Evolutionary conservation across 2,888 invertebrate species (phyloP), one percentile per base, ranked within the genome.

Genomic region (Drosophila paramelanica): DNA sequence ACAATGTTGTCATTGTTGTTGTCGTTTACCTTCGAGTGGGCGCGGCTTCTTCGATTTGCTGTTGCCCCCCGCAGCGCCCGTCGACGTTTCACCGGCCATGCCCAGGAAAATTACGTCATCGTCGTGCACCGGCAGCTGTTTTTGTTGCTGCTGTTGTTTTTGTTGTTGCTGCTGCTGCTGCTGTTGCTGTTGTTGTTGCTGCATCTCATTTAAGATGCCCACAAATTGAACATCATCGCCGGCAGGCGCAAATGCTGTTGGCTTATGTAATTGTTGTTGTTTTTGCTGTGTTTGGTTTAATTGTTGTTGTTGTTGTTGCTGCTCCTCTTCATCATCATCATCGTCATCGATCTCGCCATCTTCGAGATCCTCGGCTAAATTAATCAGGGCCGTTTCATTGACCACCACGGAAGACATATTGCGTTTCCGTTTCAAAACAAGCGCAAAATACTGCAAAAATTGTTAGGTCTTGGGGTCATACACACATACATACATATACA

Each of bases 271-370:
- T n/a, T 58, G 51, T n/a, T 31, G 41, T 36, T 31, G 27, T 10
- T 47, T 14, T n/a, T 55, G 67, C 23, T 23, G 23, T 23, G 23
- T 23, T 23, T 23, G 23, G 23, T 23, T 23, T 11, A 42, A 27
- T n/a, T 58, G 51, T n/a, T 25, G 38, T 36, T 31, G 27, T 7
- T 47, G 50, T 1, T 64, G 60, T 4, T 59, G 46, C 10, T 49
- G 62, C 17, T 51, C 14, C 80, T 90, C 69, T 39, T 89, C 89
- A 81, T 93, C 86, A 38, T 94, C 94, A 36, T 93, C 93, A 73
- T 94, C 94, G 66, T 94, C 94, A 81, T 96, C 96, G 80, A 97
- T 97, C 92, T 97, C 97, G 50, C 97, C 97, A 90, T 97, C 97
- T 93, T 97, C 97, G 77, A 97, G 93, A 91, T 97, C 97, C 89